Base-by-base conservation (phyloP, 2,888 invertebrate genomes). In the Diaphora mendica region DNA sequence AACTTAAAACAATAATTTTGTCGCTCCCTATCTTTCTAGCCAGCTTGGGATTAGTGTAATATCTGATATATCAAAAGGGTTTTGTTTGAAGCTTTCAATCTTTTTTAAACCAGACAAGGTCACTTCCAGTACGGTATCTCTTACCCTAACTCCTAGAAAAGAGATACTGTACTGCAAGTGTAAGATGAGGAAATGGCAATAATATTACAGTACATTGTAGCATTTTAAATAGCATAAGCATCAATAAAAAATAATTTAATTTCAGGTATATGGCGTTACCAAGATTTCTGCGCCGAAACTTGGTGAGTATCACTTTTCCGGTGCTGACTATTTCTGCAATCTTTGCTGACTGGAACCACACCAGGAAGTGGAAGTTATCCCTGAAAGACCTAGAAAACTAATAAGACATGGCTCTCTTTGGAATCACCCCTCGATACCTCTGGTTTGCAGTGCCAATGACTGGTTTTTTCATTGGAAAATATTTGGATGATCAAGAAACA, bases 271-370 rank as follows among this genome's bases (percentile, higher is more conserved):
- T 97, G 97, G 96, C 96, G 92, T 89, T 96, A 86, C 83, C 85
- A 83, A 80, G 75, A 66, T 91, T 97, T 81, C 88, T 97, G 76
- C 96, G 94, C 82, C 96, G 96, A 88, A 98, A 98, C 94, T 94
- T 97, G 81, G 93, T 97, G 84, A 97, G 97, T 84, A 96, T 97
- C 78, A 87, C 97, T 75, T 97, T 98, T 88, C 98, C 98, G 26
- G 93, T 96, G 55, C 79, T 97, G 80, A 89, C 96, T 73, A 92
- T 89, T 44, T 86, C 92, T 35, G 86, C 96, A 4, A 98, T 98
- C 87, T 97, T 96, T 92, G 96, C 97, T 9, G 98, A 98, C 90
- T 97, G 97, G 95, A 96, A 93, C 73, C 97, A 97, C 85, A 98
- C 98, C 0, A 96, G 96, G 82, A 93, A 96, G 93, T 98, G 97